Base-by-base conservation (phyloP, 2,113 vertebrate species). In the Microtus oregoni region DNA sequence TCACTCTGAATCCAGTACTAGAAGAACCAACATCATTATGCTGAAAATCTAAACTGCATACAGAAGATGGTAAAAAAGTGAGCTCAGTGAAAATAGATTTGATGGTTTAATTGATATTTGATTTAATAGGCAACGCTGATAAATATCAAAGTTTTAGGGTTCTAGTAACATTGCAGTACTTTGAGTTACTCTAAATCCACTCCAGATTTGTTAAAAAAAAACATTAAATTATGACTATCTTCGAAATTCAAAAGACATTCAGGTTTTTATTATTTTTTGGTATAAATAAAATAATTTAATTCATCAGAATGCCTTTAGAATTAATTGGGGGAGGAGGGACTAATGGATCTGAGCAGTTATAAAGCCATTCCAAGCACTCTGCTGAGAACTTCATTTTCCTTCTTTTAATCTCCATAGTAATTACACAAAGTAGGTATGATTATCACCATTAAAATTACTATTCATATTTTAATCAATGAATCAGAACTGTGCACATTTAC, bases 101-200 rank as follows among this genome's bases (percentile, higher is more conserved):
- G 68, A 73, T 68, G n/a, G 30, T 19, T 90, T 85, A 73, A 47
- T 41, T 95, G 67, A 10, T 90, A 26, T 82, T 86, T 88, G 52
- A 24, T 58, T 85, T 94, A 95, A 85, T 12, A 93, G 79, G 15
- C 82, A 92, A 88, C n/a, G 24, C 63, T 79, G 30, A 35, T 72
- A 93, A 89, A 35, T 63, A 94, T 19, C 87, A 92, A 95, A 78
- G 82, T 44, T 78, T 85, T 92, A 90, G 30, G n/a, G 93, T 92
- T 93, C 81, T 85, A 89, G 22, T 85, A 88, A 76, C 1, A 79
- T 7, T 61, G 2, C 20, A 93, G 44, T 63, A 85, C 89, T 65
- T 89, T 89, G 58, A 83, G 41, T 83, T 92, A 73, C 8, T 76
- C 6, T 87, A 96, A 28, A 89, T 81, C 30, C 26, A 93, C 22